Evolutionary conservation across 1,140 invertebrate genomes (phyloP).

Genomic region (Macrobrachium rosenbergii): DNA sequence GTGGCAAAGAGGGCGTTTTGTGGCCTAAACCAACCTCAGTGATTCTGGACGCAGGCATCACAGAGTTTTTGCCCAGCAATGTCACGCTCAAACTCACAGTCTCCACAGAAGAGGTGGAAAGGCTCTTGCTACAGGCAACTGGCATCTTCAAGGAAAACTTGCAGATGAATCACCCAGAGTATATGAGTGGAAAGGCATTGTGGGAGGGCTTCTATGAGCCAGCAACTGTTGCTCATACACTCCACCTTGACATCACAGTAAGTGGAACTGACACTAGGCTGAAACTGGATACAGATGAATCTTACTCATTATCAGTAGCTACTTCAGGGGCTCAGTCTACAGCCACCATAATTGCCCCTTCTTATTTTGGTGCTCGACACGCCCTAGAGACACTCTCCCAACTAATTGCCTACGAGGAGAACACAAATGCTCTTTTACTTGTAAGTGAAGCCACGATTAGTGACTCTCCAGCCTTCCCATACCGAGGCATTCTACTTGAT

Average conservation of each 20-base stretch:
- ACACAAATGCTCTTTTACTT: constrained; percentile 42
- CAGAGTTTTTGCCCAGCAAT: constrained; percentile 18
- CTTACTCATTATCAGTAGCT: constrained; percentile 75
- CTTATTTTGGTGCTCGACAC: constrained; percentile 68
- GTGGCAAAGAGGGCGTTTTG: constrained; percentile 19
- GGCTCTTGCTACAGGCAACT: constrained; percentile 7
- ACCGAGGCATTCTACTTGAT: constrained; percentile 63
- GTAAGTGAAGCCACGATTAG: constrained; percentile 22
- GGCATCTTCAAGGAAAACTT: constrained; percentile 46
- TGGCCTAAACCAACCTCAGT: constrained; percentile 22
- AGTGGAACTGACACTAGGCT: constrained; percentile 68
- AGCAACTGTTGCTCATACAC: not conserved
- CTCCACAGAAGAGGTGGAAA: not conserved
- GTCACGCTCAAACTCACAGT: constrained; percentile 12
- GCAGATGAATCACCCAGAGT: constrained; percentile 38
- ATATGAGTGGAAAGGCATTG: not conserved
- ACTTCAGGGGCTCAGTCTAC: constrained; percentile 65
- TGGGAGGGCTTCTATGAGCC: not conserved
- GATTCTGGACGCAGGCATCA: not conserved
- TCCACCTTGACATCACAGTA: constrained; percentile 40
- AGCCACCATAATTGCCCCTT: constrained; percentile 64
- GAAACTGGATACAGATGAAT: constrained; percentile 78
- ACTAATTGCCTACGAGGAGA: constrained; percentile 66
- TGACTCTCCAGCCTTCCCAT: constrained; percentile 55
- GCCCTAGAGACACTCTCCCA: constrained; percentile 68